Conservation (phyloP, 2,113 vertebrate species). For the Nannobrachium achirus region DNA sequence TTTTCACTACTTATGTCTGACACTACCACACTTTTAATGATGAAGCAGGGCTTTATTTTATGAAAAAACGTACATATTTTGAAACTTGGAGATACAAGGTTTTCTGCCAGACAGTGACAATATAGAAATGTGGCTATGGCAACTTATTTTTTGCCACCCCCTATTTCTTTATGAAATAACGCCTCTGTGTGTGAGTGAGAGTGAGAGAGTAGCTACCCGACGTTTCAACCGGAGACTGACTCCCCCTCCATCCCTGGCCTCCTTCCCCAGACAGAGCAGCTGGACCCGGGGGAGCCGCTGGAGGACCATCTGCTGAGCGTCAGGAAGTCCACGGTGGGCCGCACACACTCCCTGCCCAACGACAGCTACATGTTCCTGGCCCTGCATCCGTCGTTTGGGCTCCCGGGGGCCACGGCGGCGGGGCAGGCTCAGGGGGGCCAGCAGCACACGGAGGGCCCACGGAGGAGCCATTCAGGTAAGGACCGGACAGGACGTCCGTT, state of each 20-base stretch:
- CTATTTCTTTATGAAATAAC: too few species aligned
- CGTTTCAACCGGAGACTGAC: neutral
- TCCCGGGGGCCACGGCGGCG: constrained; percentile 40
- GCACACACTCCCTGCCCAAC: constrained; percentile 94
- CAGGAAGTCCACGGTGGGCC: constrained; percentile 88
- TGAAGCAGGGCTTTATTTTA: too few species aligned
- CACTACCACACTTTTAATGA: too few species aligned
- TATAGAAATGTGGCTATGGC: too few species aligned
- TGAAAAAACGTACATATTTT: too few species aligned
- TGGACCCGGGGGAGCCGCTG: constrained; percentile 32
- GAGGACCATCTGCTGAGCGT: constrained; percentile 87
- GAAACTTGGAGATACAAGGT: too few species aligned
- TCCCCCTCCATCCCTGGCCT: constrained; percentile 30
- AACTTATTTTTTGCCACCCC: too few species aligned
- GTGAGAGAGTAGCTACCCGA: neutral
- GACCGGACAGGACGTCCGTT: too few species aligned
- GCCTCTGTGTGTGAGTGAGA: too few species aligned
- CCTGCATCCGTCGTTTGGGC: constrained; percentile 37
- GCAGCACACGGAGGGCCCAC: constrained; percentile 69
- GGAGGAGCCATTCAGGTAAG: constrained; percentile 66
- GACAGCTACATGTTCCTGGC: constrained; percentile 97
- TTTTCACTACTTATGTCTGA: too few species aligned
- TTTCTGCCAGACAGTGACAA: too few species aligned
- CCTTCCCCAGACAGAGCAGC: constrained; percentile 75
- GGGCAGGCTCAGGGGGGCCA: constrained; percentile 78